Evolutionary conservation across 2,888 invertebrate species (phyloP).

Genomic region (Diarsia dahlii): DNA sequence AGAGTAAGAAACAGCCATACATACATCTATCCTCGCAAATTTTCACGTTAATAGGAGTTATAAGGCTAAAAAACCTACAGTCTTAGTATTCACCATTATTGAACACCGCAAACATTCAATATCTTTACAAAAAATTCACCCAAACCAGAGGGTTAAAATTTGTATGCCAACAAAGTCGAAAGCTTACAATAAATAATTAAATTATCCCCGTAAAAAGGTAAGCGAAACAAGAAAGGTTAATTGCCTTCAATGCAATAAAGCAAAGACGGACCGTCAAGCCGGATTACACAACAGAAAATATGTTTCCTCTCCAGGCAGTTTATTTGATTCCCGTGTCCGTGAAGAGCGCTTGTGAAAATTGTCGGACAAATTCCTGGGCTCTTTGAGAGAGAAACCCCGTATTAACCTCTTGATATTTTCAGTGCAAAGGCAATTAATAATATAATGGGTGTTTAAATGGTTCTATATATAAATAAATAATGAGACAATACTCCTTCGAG

Average conservation of each 20-base stretch:
- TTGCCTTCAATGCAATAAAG: conserved; percentile 15
- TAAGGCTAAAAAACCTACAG: background rate
- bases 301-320: background rate
- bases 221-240: conserved; percentile 12
- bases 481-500: background rate
- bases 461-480: background rate
- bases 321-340: conserved; percentile 14
- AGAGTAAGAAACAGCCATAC: background rate
- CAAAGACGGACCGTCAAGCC: background rate
- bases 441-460: background rate
- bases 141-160: background rate
- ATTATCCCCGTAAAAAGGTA: background rate
- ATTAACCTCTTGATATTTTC: background rate
- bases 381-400: background rate
- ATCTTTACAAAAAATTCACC: background rate
- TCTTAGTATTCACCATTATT: background rate
- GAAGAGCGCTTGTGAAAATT: background rate
- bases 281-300: conserved; percentile 1
- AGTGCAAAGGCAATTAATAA: background rate
- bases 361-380: background rate
- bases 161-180: background rate
- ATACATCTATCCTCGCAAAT: background rate
- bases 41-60: background rate
- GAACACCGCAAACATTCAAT: background rate
- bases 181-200: background rate